phyloP scores from a whole-genome alignment of 2,797 vertebrate genomes.

The Ara ararauna region DNA sequence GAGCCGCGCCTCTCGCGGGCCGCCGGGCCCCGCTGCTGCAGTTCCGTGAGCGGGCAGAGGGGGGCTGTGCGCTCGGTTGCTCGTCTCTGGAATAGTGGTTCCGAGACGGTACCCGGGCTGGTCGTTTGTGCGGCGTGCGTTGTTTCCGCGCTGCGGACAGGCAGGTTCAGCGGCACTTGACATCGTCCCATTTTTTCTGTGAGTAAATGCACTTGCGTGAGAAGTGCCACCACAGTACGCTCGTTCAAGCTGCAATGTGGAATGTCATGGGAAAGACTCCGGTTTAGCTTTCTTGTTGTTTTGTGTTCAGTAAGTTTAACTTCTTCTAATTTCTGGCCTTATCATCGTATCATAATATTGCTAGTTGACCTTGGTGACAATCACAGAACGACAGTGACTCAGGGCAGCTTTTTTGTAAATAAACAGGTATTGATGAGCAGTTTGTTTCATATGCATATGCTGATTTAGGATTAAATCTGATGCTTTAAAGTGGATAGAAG shows the following conservation, averaged over 20 bases:
- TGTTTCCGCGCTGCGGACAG: accelerated
- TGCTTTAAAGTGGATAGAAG: neutral
- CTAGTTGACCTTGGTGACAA: accelerated
- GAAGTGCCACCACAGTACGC: accelerated
- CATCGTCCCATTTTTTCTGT: accelerated
- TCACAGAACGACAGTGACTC: accelerated
- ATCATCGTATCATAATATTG: accelerated
- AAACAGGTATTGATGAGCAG: accelerated
- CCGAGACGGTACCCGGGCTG: neutral
- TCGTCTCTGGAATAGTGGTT: neutral
- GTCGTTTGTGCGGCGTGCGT: neutral
- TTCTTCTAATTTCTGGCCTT: accelerated
- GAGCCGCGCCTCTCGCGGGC: too few species aligned
- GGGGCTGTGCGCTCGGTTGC: accelerated
- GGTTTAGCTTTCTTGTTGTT: neutral
- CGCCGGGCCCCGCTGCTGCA: neutral
- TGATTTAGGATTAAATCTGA: accelerated
- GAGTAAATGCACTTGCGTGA: accelerated
- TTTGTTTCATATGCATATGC: neutral
- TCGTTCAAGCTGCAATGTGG: accelerated
- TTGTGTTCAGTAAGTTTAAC: accelerated
- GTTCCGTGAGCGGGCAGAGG: neutral
- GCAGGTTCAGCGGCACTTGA: accelerated
- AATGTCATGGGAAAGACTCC: accelerated
- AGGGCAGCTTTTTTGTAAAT: neutral